Evolutionary conservation across 2,888 invertebrate genomes (phyloP), one percentile per base, ranked within the genome.

Genomic region (Mycogona germanica): DNA sequence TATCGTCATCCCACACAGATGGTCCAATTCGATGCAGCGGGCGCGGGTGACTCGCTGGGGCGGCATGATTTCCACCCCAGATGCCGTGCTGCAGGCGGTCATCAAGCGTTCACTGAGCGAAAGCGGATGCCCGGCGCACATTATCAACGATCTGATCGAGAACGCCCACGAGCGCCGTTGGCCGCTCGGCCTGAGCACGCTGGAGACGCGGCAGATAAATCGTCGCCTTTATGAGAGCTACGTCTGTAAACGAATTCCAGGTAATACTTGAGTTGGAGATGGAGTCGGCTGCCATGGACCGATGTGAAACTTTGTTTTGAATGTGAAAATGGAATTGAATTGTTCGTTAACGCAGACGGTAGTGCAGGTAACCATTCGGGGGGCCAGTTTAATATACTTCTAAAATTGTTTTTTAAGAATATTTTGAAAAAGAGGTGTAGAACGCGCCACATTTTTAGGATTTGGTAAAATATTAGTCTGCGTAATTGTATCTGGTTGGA

Each of bases 11-110:
- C 6, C 12, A 23, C n/a, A 17, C 14, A 78, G 87, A 64, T 92
- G 92, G 92, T 86, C 88, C 44, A 81, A 78, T 62, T 82, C 87
- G 0, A 72, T 92, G 45, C 76, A 87, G 1, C 73, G 87, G 44
- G 91, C 91, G 19, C 74, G 92, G 56, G 95, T 96, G 42, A 92
- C 92, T 1, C 78, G 95, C 55, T 96, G 95, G 96, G 96, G 95
- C 52, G 95, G 95, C 53, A 93, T 96, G 92, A 96, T 96, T 65
- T 93, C 93, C 28, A 96, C 96, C 12, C 96, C 96, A 0, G 95
- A 96, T 68, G 88, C 89, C 70, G 84, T 88, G 51, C 74, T 93
- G 62, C 75, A 95, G 84, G 82, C 87, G 66, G 88, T 93, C 81
- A 93, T 96, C 61, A 89, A 91, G 67, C 76, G 92, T 63, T 87